Base-by-base conservation (phyloP, 2,113 vertebrate species). In the Hemiscyllium ocellatum region DNA sequence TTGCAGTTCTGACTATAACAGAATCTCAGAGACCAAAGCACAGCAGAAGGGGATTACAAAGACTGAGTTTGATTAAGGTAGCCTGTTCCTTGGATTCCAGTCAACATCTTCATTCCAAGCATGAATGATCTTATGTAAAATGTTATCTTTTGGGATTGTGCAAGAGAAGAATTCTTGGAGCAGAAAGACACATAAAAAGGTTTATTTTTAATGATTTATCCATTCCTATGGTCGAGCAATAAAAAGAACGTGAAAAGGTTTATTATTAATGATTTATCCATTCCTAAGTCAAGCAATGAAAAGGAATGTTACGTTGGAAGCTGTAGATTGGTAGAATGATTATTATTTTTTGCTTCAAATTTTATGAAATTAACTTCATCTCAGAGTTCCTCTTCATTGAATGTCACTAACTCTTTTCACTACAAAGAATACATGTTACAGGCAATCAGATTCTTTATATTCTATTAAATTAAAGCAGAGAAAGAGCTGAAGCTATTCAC, bases 21-120 rank as follows among this genome's bases (percentile, higher is more conserved):
- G 29, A 91, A 91, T 65, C 87, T 65, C 56, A 91, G 24, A 90
- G 87, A 91, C 87, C 52, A 91, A 91, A 91, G 52, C 12, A 61
- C 10, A 65, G 87, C 13, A 61, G 26, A 33, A 65, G 65, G 65
- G 29, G 87, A 91, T 61, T 61, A 56, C 12, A 91, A 13, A 91
- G 52, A 33, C 52, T 91, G 56, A 19, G 87, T 61, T 91, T 91
- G 29, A 65, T 91, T 56, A 91, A 29, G 56, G 52, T 61, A 91
- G 87, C 87, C 87, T 33, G 65, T 29, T 65, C n/a, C 29, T 61
- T 91, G 56, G 87, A 91, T 13, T n/a, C 52, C 15, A n/a, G 56
- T 91, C 47, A 87, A 91, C 56, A n/a, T n/a, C 56, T 65, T n/a
- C 87, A 4, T n/a, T 91, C 56, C 12, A 50, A 29, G 86, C 50